These are phyloP conservation scores for Archivesica marissinica DNA, from an alignment of 1,140 invertebrate genomes.

Conservation along the genomic window DNA sequence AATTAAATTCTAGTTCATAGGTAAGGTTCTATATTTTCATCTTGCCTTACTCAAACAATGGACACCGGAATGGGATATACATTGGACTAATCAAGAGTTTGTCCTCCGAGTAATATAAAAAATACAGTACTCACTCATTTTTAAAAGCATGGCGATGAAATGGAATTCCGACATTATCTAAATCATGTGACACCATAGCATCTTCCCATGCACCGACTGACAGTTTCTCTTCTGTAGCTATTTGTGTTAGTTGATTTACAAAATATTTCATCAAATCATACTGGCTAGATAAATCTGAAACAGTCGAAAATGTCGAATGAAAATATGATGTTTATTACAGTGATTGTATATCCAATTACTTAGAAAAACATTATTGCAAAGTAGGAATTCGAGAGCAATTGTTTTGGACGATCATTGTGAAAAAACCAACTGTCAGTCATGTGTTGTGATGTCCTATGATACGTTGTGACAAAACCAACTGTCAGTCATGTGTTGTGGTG, in stretches of 20 bases:
- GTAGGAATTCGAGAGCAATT: too few species aligned
- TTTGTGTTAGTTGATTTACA: conserved; percentile 61
- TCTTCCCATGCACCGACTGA: conserved; percentile 80
- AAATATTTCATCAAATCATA: conserved; percentile 71
- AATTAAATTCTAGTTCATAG: neutral
- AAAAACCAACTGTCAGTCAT: too few species aligned
- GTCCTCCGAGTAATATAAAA: neutral
- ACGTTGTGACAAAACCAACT: too few species aligned
- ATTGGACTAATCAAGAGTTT: neutral
- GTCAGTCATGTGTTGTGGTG: too few species aligned
- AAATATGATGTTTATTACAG: too few species aligned
- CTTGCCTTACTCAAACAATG: neutral
- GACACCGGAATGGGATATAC: neutral
- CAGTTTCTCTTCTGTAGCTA: conserved; percentile 63
- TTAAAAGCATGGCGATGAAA: conserved; percentile 26
- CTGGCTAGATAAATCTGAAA: conserved; percentile 13
- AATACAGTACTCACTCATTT: conserved; percentile 33
- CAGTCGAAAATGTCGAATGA: too few species aligned
- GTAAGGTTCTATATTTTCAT: neutral
- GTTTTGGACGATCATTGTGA: too few species aligned
- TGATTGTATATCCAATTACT: too few species aligned
- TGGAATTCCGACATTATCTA: conserved; percentile 60
- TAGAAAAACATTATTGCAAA: too few species aligned
- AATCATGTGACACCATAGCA: conserved; percentile 67
- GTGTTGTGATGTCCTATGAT: too few species aligned